phyloP scores from a whole-genome alignment of 2,888 invertebrate species.

The Dicycla oo region DNA sequence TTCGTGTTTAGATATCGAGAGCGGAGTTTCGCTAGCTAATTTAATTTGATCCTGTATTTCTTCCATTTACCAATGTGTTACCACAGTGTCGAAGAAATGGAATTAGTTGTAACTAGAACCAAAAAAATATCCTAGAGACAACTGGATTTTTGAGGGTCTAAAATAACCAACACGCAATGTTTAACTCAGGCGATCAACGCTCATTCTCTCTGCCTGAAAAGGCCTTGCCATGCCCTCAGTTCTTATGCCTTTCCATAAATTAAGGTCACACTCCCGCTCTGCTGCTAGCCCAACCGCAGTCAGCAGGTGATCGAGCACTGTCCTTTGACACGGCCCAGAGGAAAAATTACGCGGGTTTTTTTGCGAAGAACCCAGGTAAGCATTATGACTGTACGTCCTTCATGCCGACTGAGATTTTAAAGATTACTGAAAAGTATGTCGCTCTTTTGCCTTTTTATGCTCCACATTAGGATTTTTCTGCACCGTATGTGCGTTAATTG shows the following conservation, averaged over 20 bases:
- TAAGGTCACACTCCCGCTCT: constrained; percentile 27
- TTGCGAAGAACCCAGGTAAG: constrained; percentile 80
- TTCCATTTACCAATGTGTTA: neutral
- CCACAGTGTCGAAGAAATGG: neutral
- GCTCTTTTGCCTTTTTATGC: constrained; percentile 37
- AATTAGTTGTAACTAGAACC: neutral
- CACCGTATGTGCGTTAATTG: constrained; percentile 27
- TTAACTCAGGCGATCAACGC: neutral
- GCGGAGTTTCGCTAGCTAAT: no score
- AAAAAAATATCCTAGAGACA: no score
- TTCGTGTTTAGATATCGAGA: no score
- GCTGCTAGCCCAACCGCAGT: constrained; percentile 71
- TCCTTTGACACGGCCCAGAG: constrained; percentile 84
- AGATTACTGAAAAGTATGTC: constrained; percentile 41
- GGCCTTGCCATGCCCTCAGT: no score
- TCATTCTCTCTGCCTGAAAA: neutral
- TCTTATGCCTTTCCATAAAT: neutral
- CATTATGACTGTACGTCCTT: constrained; percentile 76
- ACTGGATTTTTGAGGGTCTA: no score
- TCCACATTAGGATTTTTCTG: constrained; percentile 27
- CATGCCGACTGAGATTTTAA: constrained; percentile 68
- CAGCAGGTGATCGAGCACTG: constrained; percentile 86
- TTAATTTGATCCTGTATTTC: neutral
- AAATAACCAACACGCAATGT: no score
- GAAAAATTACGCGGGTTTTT: constrained; percentile 85